A percentile compares a stretch with the other conserved stretches of the same genome.
These are phyloP conservation scores for Mimachlamys varia DNA, from an alignment of 2,888 invertebrate genomes.

Conservation along the genomic window DNA sequence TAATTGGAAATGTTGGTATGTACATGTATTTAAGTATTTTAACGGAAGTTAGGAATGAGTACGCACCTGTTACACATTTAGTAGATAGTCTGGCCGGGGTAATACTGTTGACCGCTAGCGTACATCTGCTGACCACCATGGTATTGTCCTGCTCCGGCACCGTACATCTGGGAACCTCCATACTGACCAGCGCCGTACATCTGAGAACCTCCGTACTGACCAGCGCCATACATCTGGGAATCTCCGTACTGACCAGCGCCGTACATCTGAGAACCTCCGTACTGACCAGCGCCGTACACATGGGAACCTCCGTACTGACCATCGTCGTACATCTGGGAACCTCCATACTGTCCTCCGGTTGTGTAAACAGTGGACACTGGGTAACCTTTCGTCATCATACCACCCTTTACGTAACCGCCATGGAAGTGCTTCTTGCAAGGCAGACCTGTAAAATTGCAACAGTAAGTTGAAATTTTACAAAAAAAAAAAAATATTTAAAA, in stretches of 20 bases:
- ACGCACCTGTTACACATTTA: neutral
- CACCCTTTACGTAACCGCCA: neutral
- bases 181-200: neutral
- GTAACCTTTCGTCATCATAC: neutral
- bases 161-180: neutral
- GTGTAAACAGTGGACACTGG: conserved; percentile 15
- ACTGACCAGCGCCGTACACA: neutral
- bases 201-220: neutral
- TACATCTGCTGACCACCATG: neutral
- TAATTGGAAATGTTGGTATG: no score
- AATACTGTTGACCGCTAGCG: neutral
- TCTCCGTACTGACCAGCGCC: neutral
- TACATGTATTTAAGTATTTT: no score
- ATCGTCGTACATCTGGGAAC: neutral
- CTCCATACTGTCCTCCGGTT: neutral
- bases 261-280: neutral
- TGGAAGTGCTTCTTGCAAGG: conserved; percentile 1
- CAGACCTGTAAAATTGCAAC: neutral
- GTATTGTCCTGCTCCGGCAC: neutral
- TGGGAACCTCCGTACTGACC: neutral
- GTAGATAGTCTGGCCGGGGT: neutral
- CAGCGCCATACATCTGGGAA: neutral
- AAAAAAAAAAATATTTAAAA: no score
- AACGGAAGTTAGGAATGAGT: no score
- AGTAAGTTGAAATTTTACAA: no score